These are phyloP conservation scores for Exocentrus adspersus DNA, from an alignment of 2,888 invertebrate species.

Conservation along the genomic window DNA sequence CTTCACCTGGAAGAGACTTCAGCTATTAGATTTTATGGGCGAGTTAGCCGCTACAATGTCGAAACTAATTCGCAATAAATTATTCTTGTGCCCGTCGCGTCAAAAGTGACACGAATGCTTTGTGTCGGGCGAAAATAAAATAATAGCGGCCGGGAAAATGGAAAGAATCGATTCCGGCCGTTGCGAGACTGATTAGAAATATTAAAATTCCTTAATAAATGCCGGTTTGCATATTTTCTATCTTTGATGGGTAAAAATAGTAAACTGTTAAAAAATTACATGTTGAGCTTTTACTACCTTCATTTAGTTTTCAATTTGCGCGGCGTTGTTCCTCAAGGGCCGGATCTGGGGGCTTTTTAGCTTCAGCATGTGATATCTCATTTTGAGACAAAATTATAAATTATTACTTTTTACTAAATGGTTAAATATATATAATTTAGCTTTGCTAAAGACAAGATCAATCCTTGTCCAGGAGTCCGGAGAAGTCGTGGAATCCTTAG, in stretches of 20 bases:
- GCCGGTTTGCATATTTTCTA: slow-evolving; percentile 11
- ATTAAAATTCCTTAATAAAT: slow-evolving; percentile 5
- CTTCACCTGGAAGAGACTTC: slow-evolving; percentile 8
- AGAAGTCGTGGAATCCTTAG: too few relatives aligned
- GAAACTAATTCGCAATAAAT: slow-evolving; percentile 34
- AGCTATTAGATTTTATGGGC: slow-evolving; percentile 24
- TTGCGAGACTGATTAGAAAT: slow-evolving; percentile 11
- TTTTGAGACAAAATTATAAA: too few relatives aligned
- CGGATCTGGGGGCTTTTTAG: too few relatives aligned
- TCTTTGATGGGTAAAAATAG: neutral
- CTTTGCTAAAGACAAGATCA: too few relatives aligned
- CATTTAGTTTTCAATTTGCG: too few relatives aligned
- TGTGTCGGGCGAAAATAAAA: slow-evolving; percentile 30
- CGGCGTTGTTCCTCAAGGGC: too few relatives aligned
- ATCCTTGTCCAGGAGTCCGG: too few relatives aligned
- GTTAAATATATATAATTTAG: too few relatives aligned
- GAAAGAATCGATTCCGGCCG: slow-evolving; percentile 28
- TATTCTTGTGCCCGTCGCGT: slow-evolving; percentile 25
- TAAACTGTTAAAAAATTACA: neutral
- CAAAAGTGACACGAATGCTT: slow-evolving; percentile 31
- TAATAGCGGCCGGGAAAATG: slow-evolving; percentile 27
- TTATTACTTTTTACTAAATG: too few relatives aligned
- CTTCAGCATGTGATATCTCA: too few relatives aligned
- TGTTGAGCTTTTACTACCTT: too few relatives aligned
- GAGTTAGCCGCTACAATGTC: slow-evolving; percentile 28